These are phyloP conservation scores for Bombus polaris DNA, from an alignment of 1,140 invertebrate genomes.

Conservation along the genomic window DNA sequence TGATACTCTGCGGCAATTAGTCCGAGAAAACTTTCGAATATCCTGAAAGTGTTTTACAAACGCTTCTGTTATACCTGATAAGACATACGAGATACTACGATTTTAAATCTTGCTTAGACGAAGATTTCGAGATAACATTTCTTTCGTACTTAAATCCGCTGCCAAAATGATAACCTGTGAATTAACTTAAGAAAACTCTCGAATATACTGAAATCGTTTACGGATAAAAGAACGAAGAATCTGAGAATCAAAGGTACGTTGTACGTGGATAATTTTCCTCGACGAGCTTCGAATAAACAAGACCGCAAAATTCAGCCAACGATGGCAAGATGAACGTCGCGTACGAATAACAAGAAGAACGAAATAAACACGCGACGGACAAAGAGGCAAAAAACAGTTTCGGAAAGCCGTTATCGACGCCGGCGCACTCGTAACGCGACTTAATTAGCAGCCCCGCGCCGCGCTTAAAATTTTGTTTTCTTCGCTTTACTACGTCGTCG, in stretches of 20 bases:
- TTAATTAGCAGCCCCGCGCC: constrained; percentile 15
- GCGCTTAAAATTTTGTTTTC: neutral
- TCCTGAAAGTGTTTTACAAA: no score
- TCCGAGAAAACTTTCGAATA: no score
- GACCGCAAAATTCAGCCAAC: neutral
- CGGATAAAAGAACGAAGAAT: neutral
- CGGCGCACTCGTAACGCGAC: constrained; percentile 55
- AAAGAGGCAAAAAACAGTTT: constrained; percentile 2
- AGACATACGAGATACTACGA: no score
- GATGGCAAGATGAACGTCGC: neutral
- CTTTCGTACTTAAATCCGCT: no score
- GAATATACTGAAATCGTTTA: neutral
- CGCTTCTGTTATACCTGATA: no score
- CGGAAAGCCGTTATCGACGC: constrained; percentile 38
- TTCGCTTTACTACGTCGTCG: neutral
- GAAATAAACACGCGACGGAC: neutral
- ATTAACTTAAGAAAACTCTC: neutral
- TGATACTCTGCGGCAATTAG: no score
- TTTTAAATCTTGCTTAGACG: no score
- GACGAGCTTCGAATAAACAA: neutral
- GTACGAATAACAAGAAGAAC: neutral
- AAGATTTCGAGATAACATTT: no score
- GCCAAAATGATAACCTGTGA: neutral
- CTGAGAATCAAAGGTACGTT: neutral
- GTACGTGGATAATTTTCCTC: neutral